A percentile compares a stretch with the other conserved stretches of the same genome.
These are phyloP conservation scores for Cheilosia vernalis DNA, from an alignment of 2,888 invertebrate genomes.

Conservation along the genomic window DNA sequence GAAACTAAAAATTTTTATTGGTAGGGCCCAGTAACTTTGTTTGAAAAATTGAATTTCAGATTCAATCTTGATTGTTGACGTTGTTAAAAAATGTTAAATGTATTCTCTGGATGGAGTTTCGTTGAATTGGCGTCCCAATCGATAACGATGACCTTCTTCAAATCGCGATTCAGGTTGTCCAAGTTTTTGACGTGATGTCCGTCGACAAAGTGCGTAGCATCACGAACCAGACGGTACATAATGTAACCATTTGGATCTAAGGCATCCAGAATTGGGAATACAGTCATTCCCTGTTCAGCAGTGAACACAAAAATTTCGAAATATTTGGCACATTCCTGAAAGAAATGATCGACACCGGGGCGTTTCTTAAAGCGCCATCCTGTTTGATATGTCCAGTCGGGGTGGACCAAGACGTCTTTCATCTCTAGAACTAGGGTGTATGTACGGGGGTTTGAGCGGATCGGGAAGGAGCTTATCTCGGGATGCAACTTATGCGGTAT, in stretches of 20 bases:
- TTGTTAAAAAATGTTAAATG: constrained; percentile 91
- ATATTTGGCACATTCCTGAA: constrained; percentile 94
- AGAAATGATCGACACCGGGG: constrained; percentile 96
- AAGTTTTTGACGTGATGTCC: constrained; percentile 97
- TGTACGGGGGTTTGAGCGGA: constrained; percentile 93
- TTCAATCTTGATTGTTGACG: too few relatives aligned
- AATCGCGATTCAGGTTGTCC: constrained; percentile 92
- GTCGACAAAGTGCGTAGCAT: constrained; percentile 97
- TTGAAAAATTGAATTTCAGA: too few relatives aligned
- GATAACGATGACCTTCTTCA: constrained; percentile 95
- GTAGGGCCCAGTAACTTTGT: too few relatives aligned
- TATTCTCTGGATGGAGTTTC: constrained; percentile 94
- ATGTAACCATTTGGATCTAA: constrained; percentile 95
- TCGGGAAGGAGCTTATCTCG: constrained; percentile 97
- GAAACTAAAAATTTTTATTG: too few relatives aligned
- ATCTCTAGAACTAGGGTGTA: constrained; percentile 97
- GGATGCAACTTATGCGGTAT: too few relatives aligned
- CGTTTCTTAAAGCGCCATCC: constrained; percentile 99
- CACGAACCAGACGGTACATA: constrained; percentile 95
- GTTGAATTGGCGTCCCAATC: constrained; percentile 96
- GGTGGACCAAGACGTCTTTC: constrained; percentile 97
- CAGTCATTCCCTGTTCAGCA: constrained; percentile 96
- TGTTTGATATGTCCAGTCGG: constrained; percentile 99
- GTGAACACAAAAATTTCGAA: constrained; percentile 99
- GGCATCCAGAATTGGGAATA: constrained; percentile 96